Base-by-base conservation (phyloP, 30 jellyfish, hydroid and myxozoan species). In the Hydra vulgaris region DNA sequence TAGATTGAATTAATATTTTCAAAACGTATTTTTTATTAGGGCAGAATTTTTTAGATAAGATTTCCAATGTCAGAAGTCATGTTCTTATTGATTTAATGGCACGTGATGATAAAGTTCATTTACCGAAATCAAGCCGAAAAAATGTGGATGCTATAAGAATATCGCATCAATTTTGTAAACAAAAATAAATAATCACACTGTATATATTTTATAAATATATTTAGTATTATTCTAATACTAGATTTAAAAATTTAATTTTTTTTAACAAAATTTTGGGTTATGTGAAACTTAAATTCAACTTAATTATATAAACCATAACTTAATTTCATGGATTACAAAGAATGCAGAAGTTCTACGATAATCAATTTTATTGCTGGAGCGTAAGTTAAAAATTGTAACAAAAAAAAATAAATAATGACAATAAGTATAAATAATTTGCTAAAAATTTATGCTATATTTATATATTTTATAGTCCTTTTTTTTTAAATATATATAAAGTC, bases 311-410 rank as follows among this genome's bases (percentile, higher is more conserved):
- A n/a, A n/a, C n/a, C n/a, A n/a, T n/a, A n/a, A n/a, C n/a, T n/a
- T n/a, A n/a, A 40, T 40, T 40, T 40, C 61, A 40, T 40, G 61
- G 61, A 87, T 81, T 40, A 40, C 61, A 40, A 40, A 89, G 87
- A 77, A 75, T 89, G 96, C 81, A 83, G 95, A 72, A 89, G 81
- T 73, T 89, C 96, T 78, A 84, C 92, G 53, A 81, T 89, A 79
- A 91, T 89, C 75, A 90, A 89, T 84, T 90, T 89, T 74, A 84
- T 89, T 79, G 93, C 96, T 79, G 96, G 96, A 83, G 96, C 95
- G 96, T 89, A 81, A 84, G 96, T 40, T 23, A 18, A 26, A 1
- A 79, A 8, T 23, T 26, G n/a, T n/a, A n/a, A 71, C 24, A 12
- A 8, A 71, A 17, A n/a, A 20, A 26, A 71, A 71, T 26, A 15